These are phyloP conservation scores for Phortica okadai DNA, from an alignment of 2,888 invertebrate genomes.

Conservation along the genomic window DNA sequence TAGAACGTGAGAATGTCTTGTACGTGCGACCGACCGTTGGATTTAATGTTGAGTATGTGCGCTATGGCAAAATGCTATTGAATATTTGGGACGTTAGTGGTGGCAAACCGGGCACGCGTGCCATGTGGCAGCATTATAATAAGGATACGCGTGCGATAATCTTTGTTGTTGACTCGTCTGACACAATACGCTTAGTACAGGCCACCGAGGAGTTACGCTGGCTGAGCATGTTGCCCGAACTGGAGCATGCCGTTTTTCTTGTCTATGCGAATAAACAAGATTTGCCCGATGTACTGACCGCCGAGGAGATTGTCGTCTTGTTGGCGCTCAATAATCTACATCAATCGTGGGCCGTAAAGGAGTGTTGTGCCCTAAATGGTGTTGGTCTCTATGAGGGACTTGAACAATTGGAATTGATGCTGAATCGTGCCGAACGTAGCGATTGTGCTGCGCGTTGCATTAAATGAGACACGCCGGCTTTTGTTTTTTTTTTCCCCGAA, in stretches of 20 bases:
- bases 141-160: conserved; percentile 59
- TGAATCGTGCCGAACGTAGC: conserved; percentile 18
- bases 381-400: conserved; percentile 53
- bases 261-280: conserved; percentile 65
- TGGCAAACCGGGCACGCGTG: conserved; percentile 57
- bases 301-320: conserved; percentile 49
- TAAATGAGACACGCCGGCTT: neutral
- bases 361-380: conserved; percentile 53
- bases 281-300: conserved; percentile 52
- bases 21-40: conserved; percentile 58
- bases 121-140: conserved; percentile 61
- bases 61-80: conserved; percentile 55
- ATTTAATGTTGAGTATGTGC: conserved; percentile 64
- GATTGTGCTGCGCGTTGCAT: conserved; percentile 14
- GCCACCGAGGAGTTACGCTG: conserved; percentile 55
- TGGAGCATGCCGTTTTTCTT: conserved; percentile 53
- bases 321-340: conserved; percentile 44
- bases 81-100: conserved; percentile 67
- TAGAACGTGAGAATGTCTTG: conserved; percentile 54
- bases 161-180: conserved; percentile 61
- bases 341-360: conserved; percentile 55
- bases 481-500: neutral
- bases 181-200: conserved; percentile 51
- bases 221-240: conserved; percentile 53
- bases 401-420: conserved; percentile 51